Evolutionary conservation across 2,888 invertebrate species (phyloP).

Genomic region (Archaeoteleia sp.): DNA sequence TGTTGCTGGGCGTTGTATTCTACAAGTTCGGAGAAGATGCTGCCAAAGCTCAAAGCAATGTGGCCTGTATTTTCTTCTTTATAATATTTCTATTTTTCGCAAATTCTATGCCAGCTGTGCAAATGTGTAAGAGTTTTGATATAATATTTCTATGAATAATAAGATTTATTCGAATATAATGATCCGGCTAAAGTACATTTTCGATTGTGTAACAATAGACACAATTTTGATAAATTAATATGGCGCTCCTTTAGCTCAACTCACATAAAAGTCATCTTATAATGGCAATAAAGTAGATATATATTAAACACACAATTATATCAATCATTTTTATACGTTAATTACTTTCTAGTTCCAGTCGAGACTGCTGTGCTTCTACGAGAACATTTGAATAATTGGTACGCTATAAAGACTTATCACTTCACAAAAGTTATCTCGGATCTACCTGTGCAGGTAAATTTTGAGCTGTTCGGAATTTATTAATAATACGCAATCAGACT

Average conservation of each 20-base stretch:
- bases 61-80: constrained; percentile 79
- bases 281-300: constrained; percentile 1
- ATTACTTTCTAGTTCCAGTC: constrained; percentile 82
- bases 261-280: no score
- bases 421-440: constrained; percentile 85
- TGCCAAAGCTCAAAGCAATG: constrained; percentile 77
- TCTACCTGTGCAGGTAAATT: constrained; percentile 83
- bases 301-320: constrained; percentile 8
- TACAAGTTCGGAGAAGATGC: constrained; percentile 78
- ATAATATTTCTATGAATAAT: constrained; percentile 9
- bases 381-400: constrained; percentile 88
- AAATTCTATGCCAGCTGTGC: constrained; percentile 80
- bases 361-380: constrained; percentile 84
- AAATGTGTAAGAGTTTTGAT: constrained; percentile 78
- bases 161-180: constrained; percentile 8
- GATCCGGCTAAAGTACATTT: background rate
- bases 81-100: constrained; percentile 79
- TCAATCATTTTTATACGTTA: no score
- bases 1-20: constrained; percentile 78
- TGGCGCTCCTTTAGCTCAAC: no score
- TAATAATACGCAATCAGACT: no score
- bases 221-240: no score
- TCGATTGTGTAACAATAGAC: background rate
- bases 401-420: constrained; percentile 83
- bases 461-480: no score